Conservation (phyloP, 2,888 invertebrate genomes). For the Chrysopilus asiliformis region DNA sequence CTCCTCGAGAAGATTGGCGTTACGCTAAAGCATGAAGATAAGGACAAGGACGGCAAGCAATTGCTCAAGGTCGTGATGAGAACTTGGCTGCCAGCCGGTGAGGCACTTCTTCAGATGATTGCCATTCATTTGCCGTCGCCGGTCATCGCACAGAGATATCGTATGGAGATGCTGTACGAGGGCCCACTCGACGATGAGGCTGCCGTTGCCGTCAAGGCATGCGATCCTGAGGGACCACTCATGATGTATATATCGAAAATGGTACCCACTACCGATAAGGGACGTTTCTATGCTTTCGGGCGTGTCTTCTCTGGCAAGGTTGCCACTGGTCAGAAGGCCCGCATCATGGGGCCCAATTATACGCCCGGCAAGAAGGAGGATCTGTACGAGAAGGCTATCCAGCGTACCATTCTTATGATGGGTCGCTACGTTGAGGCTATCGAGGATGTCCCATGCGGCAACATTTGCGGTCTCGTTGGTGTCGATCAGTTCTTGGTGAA, state of each 20-base stretch:
- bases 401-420: conserved; percentile 99
- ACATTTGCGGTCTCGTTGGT: conserved; percentile 99
- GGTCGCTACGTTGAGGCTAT: conserved; percentile 99
- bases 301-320: conserved; percentile 98
- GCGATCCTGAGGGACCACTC: conserved; percentile 91
- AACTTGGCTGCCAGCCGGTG: conserved; percentile 98
- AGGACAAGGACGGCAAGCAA: conserved; percentile 91
- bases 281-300: conserved; percentile 99
- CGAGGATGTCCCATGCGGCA: conserved; percentile 97
- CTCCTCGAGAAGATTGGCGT: conserved; percentile 86
- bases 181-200: conserved; percentile 95
- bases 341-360: conserved; percentile 99
- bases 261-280: conserved; percentile 99
- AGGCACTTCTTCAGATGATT: conserved; percentile 99
- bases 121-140: conserved; percentile 99
- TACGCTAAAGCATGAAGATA: conserved; percentile 84
- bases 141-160: conserved; percentile 96
- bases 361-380: conserved; percentile 98
- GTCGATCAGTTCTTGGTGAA: conserved; percentile 99
- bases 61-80: conserved; percentile 97
- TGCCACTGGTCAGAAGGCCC: conserved; percentile 80
- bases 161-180: conserved; percentile 99
- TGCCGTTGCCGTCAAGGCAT: conserved; percentile 79
- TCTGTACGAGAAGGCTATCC: conserved; percentile 96
- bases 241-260: conserved; percentile 99